Evolutionary conservation across 2,113 vertebrate genomes (phyloP).

Genomic region (Cinclus mexicanus): DNA sequence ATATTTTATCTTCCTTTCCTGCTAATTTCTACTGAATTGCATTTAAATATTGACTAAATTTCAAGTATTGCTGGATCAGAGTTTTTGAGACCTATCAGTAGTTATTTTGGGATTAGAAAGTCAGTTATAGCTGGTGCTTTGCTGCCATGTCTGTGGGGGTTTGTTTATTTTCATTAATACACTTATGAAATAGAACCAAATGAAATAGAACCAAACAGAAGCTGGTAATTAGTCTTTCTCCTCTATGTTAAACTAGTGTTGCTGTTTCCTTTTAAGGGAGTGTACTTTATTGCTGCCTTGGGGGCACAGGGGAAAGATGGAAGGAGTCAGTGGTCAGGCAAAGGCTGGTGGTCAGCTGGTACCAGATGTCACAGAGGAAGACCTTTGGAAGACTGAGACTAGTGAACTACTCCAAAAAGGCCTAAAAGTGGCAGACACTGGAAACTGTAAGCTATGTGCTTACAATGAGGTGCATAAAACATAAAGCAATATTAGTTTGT

Average conservation of each 20-base stretch:
- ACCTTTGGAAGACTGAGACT: background rate
- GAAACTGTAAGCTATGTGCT: background rate
- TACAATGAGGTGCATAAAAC: slow-evolving; percentile 19
- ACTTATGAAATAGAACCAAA: background rate
- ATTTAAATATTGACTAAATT: background rate
- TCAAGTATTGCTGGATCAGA: background rate
- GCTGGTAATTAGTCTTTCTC: background rate
- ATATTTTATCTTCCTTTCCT: background rate
- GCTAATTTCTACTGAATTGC: background rate
- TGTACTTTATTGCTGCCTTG: background rate
- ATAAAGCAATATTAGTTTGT: slow-evolving; percentile 2
- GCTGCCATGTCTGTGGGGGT: background rate
- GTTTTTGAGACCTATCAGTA: background rate
- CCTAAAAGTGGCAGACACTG: background rate
- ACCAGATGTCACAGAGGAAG: background rate
- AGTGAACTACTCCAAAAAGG: background rate
- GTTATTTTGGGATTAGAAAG: background rate
- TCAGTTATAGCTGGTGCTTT: background rate
- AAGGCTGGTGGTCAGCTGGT: background rate
- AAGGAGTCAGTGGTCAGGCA: background rate
- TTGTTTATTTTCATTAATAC: background rate
- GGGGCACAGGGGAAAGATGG: background rate
- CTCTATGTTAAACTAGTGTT: background rate
- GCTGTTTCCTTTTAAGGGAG: background rate
- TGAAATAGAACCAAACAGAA: background rate